phyloP scores from a whole-genome alignment of 2,113 vertebrate genomes.

The Aix galericulata region DNA sequence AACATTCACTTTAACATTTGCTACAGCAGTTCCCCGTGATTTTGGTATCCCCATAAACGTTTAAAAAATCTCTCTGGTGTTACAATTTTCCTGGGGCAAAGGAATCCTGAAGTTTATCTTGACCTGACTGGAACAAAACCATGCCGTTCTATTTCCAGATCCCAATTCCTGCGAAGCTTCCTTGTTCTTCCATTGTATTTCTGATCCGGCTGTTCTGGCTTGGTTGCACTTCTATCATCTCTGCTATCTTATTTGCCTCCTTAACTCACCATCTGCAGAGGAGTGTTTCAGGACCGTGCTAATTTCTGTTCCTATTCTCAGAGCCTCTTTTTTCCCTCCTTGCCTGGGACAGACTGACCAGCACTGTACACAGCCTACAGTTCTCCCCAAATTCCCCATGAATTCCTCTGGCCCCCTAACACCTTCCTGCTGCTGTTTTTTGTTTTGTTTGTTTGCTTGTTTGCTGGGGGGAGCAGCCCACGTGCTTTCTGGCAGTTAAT shows the following conservation, averaged over 20 bases:
- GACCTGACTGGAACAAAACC: neutral
- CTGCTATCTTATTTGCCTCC: neutral
- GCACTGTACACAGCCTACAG: neutral
- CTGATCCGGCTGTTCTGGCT: neutral
- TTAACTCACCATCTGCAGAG: neutral
- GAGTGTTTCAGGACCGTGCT: neutral
- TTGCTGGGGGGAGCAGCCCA: neutral
- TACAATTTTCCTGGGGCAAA: neutral
- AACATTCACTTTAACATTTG: neutral
- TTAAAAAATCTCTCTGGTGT: neutral
- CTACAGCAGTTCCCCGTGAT: neutral
- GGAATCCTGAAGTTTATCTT: neutral
- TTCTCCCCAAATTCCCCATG: neutral
- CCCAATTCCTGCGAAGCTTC: neutral
- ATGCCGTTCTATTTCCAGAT: neutral
- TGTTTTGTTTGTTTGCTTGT: too few relatives aligned
- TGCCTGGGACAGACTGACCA: neutral
- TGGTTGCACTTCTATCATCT: neutral
- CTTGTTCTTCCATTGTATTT: neutral
- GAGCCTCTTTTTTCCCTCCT: neutral
- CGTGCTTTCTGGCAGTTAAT: neutral
- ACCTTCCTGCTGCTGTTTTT: neutral
- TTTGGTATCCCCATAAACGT: neutral
- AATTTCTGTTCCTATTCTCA: neutral
- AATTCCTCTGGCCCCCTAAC: neutral